Evolutionary conservation across 2,113 vertebrate species (phyloP).

Genomic region (Myrmecophaga tridactyla): DNA sequence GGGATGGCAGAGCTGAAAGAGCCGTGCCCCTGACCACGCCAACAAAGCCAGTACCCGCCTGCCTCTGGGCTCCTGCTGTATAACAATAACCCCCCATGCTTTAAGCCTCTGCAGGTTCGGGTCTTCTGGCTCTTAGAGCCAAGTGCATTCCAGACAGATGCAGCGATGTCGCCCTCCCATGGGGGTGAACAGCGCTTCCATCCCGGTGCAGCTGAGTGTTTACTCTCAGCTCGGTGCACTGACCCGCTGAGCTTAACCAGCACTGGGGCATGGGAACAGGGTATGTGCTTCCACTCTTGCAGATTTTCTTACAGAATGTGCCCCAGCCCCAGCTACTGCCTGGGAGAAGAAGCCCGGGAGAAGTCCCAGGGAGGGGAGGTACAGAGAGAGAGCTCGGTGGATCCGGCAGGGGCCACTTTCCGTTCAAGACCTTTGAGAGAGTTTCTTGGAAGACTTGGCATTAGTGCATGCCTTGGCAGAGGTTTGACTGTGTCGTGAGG

Average conservation of each 20-base stretch:
- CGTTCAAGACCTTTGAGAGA: too few species aligned
- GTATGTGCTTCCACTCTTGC: not conserved
- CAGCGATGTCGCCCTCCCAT: not conserved
- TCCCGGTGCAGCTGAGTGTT: not conserved
- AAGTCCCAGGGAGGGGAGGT: not conserved
- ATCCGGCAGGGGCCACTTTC: too few species aligned
- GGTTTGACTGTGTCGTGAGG: not conserved
- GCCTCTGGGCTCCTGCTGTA: not conserved
- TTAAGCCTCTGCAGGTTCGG: not conserved
- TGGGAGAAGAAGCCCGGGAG: not conserved
- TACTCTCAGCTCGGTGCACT: not conserved
- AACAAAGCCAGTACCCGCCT: not conserved
- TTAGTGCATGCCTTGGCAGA: not conserved
- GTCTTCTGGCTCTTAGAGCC: not conserved
- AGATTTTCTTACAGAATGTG: not conserved
- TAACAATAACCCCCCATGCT: too few species aligned
- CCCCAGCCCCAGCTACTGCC: not conserved
- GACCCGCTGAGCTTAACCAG: not conserved
- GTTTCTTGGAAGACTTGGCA: not conserved
- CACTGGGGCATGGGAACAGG: not conserved
- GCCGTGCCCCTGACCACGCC: rapidly evolving
- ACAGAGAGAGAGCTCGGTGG: too few species aligned
- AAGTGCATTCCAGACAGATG: rapidly evolving
- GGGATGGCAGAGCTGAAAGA: not conserved
- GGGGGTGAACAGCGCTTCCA: not conserved